These are phyloP conservation scores for Luehdorfia chinensis DNA, from an alignment of 1,140 invertebrate genomes.

Conservation along the genomic window DNA sequence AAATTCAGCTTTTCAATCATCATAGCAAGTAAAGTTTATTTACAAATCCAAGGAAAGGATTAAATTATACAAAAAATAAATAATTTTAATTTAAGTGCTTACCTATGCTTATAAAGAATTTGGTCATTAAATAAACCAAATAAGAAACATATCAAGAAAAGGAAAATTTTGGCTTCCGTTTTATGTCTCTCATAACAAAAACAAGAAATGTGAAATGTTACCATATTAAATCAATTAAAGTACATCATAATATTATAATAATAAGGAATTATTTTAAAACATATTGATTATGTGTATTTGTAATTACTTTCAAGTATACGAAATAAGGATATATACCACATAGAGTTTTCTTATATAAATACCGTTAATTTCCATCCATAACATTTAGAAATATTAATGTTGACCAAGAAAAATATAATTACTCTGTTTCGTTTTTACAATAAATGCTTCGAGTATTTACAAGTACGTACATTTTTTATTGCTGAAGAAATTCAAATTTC, in stretches of 20 bases:
- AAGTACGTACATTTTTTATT: conserved; percentile 70
- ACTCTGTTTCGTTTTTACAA: conserved; percentile 68
- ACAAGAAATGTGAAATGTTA: conserved; percentile 14
- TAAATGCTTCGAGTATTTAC: conserved; percentile 69
- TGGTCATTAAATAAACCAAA: conserved; percentile 44
- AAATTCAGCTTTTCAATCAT: conserved; percentile 69
- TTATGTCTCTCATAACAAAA: not conserved
- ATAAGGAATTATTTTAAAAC: conserved; percentile 16
- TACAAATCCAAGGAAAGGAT: conserved; percentile 66
- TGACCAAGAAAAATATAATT: conserved; percentile 73
- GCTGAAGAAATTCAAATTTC: conserved; percentile 66
- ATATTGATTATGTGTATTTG: conserved; percentile 17
- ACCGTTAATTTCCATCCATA: conserved; percentile 40
- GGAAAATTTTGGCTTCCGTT: conserved; percentile 5
- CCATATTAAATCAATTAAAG: conserved; percentile 13
- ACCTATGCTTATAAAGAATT: conserved; percentile 57
- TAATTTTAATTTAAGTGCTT: conserved; percentile 60
- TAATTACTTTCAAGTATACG: conserved; percentile 4
- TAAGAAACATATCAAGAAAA: not conserved
- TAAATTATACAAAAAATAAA: conserved; percentile 70
- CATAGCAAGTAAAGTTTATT: conserved; percentile 67
- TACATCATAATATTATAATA: conserved; percentile 21
- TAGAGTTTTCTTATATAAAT: conserved; percentile 29
- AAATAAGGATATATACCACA: conserved; percentile 18
- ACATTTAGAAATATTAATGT: conserved; percentile 54